phyloP scores from a whole-genome alignment of 2,888 invertebrate genomes.

The Cephus spinipes region DNA sequence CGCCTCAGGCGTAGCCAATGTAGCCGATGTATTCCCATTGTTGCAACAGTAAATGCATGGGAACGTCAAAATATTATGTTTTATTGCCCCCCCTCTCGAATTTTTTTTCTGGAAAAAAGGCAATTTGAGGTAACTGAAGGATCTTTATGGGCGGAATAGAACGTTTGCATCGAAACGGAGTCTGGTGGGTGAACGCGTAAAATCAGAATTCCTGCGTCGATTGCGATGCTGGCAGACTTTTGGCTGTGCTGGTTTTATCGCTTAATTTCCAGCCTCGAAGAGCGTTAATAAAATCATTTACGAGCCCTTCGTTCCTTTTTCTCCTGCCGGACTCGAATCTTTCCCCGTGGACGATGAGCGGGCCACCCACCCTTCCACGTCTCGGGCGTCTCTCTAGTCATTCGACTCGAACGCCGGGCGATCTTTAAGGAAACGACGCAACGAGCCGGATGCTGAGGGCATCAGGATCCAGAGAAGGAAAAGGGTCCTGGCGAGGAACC shows the following conservation, averaged over 20 bases:
- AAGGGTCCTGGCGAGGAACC: background rate
- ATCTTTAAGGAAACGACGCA: background rate
- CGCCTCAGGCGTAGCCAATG: background rate
- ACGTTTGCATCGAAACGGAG: background rate
- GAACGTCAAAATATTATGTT: background rate
- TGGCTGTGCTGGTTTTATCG: background rate
- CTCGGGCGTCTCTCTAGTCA: background rate
- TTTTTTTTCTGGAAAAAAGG: background rate
- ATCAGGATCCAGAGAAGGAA: background rate
- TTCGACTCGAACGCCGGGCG: background rate
- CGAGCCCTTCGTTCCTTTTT: conserved; percentile 25
- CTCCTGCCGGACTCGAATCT: background rate
- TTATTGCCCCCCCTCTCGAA: background rate
- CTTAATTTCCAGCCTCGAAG: conserved; percentile 5
- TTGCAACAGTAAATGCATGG: background rate
- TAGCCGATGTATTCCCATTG: background rate
- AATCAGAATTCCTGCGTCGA: background rate
- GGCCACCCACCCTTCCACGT: background rate
- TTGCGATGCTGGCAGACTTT: background rate
- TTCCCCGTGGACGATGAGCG: background rate
- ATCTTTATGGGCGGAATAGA: background rate
- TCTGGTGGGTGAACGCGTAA: no score
- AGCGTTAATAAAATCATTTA: conserved; percentile 24
- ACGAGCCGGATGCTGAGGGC: background rate
- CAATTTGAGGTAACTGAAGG: background rate